Conservation (phyloP, 2,113 vertebrate genomes). For the Hippopotamus amphibius region DNA sequence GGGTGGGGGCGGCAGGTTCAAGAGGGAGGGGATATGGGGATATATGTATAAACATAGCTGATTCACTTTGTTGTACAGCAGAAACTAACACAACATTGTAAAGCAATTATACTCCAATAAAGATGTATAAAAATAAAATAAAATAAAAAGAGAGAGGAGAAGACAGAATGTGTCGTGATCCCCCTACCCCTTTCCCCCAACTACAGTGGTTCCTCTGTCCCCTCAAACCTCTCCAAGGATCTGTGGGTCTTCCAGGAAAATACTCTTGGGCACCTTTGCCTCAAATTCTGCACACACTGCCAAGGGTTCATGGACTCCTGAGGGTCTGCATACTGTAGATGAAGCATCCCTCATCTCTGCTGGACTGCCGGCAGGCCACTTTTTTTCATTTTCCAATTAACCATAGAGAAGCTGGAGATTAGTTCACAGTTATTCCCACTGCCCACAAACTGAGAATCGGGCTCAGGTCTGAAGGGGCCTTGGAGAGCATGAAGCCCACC, state of each 20-base stretch:
- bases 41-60: too few species aligned
- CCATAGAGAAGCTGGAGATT: background rate
- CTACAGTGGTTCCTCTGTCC: background rate
- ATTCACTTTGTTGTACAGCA: too few species aligned
- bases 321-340: background rate
- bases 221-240: background rate
- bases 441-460: background rate
- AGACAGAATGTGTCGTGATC: background rate
- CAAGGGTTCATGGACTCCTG: background rate
- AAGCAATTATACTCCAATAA: too few species aligned
- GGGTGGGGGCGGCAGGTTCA: too few species aligned
- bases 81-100: too few species aligned
- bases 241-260: background rate
- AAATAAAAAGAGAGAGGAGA: too few species aligned
- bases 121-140: too few species aligned
- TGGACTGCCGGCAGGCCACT: background rate
- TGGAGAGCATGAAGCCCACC: background rate
- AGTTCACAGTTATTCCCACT: background rate
- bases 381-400: background rate
- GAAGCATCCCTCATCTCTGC: too few species aligned
- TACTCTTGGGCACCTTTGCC: background rate
- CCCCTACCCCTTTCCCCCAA: background rate
- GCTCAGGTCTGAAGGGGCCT: background rate
- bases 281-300: background rate
- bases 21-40: too few species aligned